These are phyloP conservation scores for Charaxes varanes DNA, from an alignment of 1,140 invertebrate species.

Conservation along the genomic window DNA sequence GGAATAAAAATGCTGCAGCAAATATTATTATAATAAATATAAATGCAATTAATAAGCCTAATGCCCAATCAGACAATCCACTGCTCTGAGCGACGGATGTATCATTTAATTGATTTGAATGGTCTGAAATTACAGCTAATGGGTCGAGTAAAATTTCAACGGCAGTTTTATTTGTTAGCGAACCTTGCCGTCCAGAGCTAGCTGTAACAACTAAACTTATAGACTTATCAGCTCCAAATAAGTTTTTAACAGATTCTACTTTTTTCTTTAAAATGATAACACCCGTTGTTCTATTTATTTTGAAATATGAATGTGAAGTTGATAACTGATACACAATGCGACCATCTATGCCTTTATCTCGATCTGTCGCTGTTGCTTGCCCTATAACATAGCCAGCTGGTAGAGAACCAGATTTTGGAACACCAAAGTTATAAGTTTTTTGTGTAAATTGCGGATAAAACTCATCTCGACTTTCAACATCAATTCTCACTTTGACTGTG, in stretches of 20 bases:
- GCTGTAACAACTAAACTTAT: conserved; percentile 88
- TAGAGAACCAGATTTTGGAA: conserved; percentile 77
- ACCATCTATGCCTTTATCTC: conserved; percentile 93
- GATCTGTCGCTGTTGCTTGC: conserved; percentile 90
- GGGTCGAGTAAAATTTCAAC: conserved; percentile 90
- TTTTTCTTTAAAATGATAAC: conserved; percentile 88
- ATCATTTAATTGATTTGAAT: conserved; percentile 43
- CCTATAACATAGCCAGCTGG: conserved; percentile 88
- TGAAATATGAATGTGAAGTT: conserved; percentile 89
- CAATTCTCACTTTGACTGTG: conserved; percentile 86
- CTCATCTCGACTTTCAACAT: conserved; percentile 94
- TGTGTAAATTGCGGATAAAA: conserved; percentile 94
- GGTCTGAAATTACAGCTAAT: conserved; percentile 73
- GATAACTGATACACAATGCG: conserved; percentile 91
- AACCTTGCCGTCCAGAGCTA: conserved; percentile 90
- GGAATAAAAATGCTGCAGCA: conserved; percentile 86
- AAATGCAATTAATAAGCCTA: conserved; percentile 88
- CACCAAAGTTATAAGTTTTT: conserved; percentile 89
- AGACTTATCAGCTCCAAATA: conserved; percentile 79
- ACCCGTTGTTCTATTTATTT: conserved; percentile 93
- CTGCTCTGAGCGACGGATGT: conserved; percentile 74
- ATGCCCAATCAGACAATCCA: conserved; percentile 88
- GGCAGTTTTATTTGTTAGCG: conserved; percentile 88
- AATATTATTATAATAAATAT: conserved; percentile 88
- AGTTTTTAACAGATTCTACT: conserved; percentile 76